Base-by-base conservation (phyloP, 2,113 vertebrate species). In the Oxygymnocypris stewartii region DNA sequence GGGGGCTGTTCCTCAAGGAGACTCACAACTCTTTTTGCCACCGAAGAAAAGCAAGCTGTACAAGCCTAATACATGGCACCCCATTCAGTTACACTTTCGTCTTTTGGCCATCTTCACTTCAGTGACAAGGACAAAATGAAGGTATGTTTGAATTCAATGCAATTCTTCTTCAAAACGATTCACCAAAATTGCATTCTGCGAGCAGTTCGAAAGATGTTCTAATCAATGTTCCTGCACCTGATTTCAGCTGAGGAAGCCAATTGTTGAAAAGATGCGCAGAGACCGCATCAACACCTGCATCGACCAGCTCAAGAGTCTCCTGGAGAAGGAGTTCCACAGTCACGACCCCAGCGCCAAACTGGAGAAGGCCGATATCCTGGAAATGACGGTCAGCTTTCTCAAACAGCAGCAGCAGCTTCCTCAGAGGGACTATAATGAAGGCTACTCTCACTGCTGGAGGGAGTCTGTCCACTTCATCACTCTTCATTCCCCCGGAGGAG, bases 221-320 rank as follows among this genome's bases (percentile, higher is more conserved):
- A 12, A 92, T 63, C 54, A 42, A 2, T 13, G 51, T 37, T 2
- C 79, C 51, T 85, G 5, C 77, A 74, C 2, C 51, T 86, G 61
- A 76, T 78, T 76, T 0, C 91, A 98, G 97, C 84, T 97, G 87
- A 95, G 96, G 88, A 98, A 97, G 88, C 96, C 96, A 0, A 80
- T 95, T 40, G 96, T 97, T 89, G 96, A 97, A 91, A 98, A 97
- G 84, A 96, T 96, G 96, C 96, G 96, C 49, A 89, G 96, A 65
- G 95, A 96, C 84, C 95, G 95, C 65, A 96, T 96, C 85, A 96
- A 96, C 91, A 92, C 87, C 90, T 95, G 95, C 93, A 96, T 96
- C 12, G 95, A 95, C 85, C 94, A 96, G 87, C 94, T 96, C 28
- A 95, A 95, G 88, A 42, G 91, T 82, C 95, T 96, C n/a, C 92